Conservation (phyloP, 1,140 invertebrate genomes). For the Megalopta genalis region DNA sequence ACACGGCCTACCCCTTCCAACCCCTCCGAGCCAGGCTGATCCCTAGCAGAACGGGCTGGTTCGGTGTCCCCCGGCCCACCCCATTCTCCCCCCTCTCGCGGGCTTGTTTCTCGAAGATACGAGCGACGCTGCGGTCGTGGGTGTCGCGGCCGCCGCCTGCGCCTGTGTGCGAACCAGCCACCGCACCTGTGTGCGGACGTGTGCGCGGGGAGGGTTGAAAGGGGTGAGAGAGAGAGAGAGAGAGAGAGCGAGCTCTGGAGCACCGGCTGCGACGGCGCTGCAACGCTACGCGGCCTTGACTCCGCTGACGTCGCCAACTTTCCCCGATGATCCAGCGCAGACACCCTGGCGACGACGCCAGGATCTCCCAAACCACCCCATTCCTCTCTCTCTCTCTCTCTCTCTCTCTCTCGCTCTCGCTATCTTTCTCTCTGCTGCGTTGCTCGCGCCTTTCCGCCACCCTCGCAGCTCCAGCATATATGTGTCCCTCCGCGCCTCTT, state of each 20-base stretch:
- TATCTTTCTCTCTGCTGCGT: no score
- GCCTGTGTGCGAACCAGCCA: not conserved
- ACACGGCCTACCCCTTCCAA: conserved; percentile 76
- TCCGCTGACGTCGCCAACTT: conserved; percentile 68
- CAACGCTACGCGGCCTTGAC: conserved; percentile 74
- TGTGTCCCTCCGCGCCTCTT: not conserved
- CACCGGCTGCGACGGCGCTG: conserved; percentile 56
- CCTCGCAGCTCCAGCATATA: not conserved
- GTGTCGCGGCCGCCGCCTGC: no score
- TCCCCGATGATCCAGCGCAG: conserved; percentile 67
- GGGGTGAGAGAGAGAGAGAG: not conserved
- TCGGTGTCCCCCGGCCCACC: no score
- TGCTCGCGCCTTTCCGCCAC: not conserved
- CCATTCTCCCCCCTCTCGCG: no score
- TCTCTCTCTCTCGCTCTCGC: not conserved
- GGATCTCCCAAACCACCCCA: conserved; percentile 12
- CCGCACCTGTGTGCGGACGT: not conserved
- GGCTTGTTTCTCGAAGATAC: conserved; percentile 53
- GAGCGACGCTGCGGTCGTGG: conserved; percentile 7
- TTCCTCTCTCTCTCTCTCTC: not conserved
- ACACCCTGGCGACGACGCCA: conserved; percentile 58
- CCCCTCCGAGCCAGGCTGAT: conserved; percentile 57
- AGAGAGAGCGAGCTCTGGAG: conserved; percentile 8
- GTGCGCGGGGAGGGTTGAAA: not conserved
- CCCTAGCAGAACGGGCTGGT: conserved; percentile 44